Evolutionary conservation across 2,113 vertebrate genomes (phyloP).

Genomic region (Platysteira castanea): DNA sequence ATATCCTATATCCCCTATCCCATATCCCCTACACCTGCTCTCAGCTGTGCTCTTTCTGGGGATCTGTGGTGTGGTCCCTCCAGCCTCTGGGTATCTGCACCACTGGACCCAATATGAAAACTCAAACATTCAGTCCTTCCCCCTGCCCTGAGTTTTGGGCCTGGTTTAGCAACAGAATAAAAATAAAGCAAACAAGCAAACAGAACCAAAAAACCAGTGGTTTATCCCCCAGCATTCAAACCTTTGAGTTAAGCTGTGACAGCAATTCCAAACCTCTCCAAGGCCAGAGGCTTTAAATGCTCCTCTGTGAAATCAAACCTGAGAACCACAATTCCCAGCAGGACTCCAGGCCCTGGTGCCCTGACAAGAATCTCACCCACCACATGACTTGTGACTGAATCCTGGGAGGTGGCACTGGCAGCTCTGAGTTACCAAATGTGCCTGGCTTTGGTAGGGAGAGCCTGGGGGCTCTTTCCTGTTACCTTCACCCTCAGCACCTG

Average conservation of each 20-base stretch:
- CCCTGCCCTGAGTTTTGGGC: neutral
- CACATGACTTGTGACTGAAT: neutral
- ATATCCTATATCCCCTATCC: neutral
- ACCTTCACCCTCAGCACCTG: neutral
- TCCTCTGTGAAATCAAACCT: neutral
- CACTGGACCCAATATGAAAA: neutral
- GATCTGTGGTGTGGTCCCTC: neutral
- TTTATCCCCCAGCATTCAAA: neutral
- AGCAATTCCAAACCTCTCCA: neutral
- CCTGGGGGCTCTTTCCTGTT: neutral
- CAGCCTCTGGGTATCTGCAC: neutral
- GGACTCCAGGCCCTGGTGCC: neutral
- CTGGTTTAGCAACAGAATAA: neutral
- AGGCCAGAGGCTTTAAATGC: neutral
- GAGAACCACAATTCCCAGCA: neutral
- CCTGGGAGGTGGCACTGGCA: neutral
- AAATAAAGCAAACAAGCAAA: neutral
- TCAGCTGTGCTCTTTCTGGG: neutral
- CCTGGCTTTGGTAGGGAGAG: neutral
- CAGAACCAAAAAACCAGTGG: rapidly evolving
- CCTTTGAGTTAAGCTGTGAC: neutral
- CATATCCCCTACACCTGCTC: neutral
- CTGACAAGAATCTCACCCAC: neutral
- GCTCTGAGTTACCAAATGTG: neutral
- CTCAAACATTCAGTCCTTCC: neutral